Conservation (phyloP, 2,888 invertebrate species). For the Acrocera orbiculus region DNA sequence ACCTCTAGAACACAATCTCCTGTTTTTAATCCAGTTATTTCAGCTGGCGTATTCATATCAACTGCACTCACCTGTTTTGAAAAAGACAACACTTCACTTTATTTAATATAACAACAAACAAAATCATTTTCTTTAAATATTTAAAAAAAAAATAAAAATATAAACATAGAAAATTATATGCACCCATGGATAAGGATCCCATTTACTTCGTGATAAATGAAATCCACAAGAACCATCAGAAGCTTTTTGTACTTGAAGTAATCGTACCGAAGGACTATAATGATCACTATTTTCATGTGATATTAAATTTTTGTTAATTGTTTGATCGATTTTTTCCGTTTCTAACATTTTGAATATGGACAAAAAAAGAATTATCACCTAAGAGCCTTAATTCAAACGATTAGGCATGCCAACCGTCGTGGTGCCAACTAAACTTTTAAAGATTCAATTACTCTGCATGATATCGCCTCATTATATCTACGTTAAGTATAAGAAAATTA, state of each 20-base stretch:
- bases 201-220: slow-evolving; percentile 52
- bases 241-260: slow-evolving; percentile 40
- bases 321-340: too few relatives aligned
- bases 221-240: slow-evolving; percentile 46
- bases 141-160: not conserved
- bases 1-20: slow-evolving; percentile 58
- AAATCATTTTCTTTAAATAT: not conserved
- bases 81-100: not conserved
- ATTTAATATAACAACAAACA: not conserved
- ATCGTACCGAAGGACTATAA: slow-evolving; percentile 21
- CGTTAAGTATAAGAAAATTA: too few relatives aligned
- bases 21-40: slow-evolving; percentile 42
- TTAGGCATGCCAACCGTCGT: too few relatives aligned
- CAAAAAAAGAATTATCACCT: too few relatives aligned
- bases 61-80: slow-evolving; percentile 40
- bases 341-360: too few relatives aligned
- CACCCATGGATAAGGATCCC: slow-evolving; percentile 73
- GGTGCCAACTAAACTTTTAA: too few relatives aligned
- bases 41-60: slow-evolving; percentile 42
- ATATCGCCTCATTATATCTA: too few relatives aligned
- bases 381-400: too few relatives aligned
- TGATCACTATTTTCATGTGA: slow-evolving; percentile 13
- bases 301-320: not conserved
- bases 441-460: too few relatives aligned
- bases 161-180: slow-evolving; percentile 8